A percentile compares a stretch with the other conserved stretches of the same genome.
phyloP scores from a whole-genome alignment of 2,113 vertebrate genomes.

The Shinisaurus crocodilurus region DNA sequence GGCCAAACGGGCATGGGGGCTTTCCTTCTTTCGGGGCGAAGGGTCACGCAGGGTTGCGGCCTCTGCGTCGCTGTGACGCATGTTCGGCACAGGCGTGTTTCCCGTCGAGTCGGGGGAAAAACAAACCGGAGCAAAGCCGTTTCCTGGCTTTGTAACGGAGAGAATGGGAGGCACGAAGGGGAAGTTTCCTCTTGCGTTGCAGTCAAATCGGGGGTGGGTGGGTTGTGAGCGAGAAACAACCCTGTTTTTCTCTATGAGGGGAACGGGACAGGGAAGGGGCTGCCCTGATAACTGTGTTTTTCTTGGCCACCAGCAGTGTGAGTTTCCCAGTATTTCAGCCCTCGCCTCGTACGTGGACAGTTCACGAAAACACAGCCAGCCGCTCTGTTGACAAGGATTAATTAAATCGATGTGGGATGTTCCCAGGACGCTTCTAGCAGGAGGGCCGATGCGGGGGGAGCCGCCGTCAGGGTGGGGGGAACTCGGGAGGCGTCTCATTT shows the following conservation, averaged over 20 bases:
- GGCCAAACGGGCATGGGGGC: background rate
- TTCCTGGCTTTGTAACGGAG: constrained; percentile 30
- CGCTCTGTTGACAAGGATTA: background rate
- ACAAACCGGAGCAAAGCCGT: background rate
- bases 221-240: background rate
- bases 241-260: fast-evolving
- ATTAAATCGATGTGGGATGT: background rate
- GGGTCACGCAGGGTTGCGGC: background rate
- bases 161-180: fast-evolving
- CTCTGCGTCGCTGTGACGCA: constrained; percentile 13
- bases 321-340: too few relatives aligned
- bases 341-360: too few relatives aligned
- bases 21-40: background rate
- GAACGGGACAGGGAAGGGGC: background rate
- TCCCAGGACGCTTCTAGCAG: background rate
- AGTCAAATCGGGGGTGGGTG: background rate
- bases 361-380: background rate
- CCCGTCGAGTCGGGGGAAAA: background rate
- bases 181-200: fast-evolving
- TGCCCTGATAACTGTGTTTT: background rate
- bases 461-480: too few relatives aligned
- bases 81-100: background rate
- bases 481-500: background rate
- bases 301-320: background rate
- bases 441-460: background rate